Evolutionary conservation across 1,140 invertebrate species (phyloP).

Genomic region (Psilanteris sp.): DNA sequence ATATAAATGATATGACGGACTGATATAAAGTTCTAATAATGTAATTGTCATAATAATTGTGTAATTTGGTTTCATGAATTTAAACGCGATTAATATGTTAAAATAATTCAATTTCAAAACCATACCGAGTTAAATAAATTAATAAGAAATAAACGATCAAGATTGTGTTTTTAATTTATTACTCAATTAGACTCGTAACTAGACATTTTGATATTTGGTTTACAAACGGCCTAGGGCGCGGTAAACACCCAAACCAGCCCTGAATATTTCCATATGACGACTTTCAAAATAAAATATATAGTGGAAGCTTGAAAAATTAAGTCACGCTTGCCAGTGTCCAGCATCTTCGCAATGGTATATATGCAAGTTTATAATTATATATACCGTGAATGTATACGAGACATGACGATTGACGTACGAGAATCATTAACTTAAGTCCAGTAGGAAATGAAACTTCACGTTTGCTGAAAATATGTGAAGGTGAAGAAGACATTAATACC

Average conservation of each 20-base stretch:
- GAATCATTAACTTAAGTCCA: conserved; percentile 28
- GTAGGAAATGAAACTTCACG: conserved; percentile 37
- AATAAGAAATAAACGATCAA: too few species aligned
- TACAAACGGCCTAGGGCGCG: conserved; percentile 32
- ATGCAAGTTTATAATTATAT: conserved; percentile 23
- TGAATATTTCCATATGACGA: conserved; percentile 49
- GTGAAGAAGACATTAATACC: conserved; percentile 20
- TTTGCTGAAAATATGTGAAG: conserved; percentile 12
- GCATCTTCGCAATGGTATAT: conserved; percentile 8
- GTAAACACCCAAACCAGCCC: conserved; percentile 33
- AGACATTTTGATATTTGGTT: conserved; percentile 16
- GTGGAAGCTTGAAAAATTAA: conserved; percentile 25
- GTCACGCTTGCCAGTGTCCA: conserved; percentile 35
- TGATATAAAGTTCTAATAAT: too few species aligned
- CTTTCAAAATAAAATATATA: conserved; percentile 50
- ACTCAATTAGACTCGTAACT: too few species aligned
- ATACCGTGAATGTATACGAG: conserved; percentile 8
- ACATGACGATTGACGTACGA: conserved; percentile 24
- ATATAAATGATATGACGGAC: too few species aligned
- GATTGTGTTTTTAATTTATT: too few species aligned
- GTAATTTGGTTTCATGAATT: too few species aligned
- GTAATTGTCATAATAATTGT: too few species aligned
- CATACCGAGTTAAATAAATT: too few species aligned
- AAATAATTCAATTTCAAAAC: too few species aligned
- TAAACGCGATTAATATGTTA: too few species aligned